These are phyloP conservation scores for Meleagris gallopavo DNA, from an alignment of 2,113 vertebrate species.

Conservation along the genomic window DNA sequence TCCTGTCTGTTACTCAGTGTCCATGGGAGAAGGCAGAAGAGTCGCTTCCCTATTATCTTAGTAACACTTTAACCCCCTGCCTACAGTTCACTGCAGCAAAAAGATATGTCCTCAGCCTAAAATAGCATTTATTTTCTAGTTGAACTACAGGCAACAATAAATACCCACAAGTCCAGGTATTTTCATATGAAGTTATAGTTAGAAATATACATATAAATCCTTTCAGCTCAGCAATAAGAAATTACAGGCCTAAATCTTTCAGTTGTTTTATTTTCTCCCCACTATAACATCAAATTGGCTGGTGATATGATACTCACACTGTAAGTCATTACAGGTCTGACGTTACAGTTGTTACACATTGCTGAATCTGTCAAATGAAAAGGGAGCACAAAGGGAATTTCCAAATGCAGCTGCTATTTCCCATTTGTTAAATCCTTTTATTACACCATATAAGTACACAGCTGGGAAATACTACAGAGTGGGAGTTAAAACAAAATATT, in stretches of 20 bases:
- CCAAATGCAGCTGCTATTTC: constrained; percentile 83
- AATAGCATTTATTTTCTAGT: constrained; percentile 16
- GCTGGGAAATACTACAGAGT: constrained; percentile 82
- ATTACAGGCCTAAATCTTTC: constrained; percentile 38
- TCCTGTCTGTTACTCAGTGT: neutral
- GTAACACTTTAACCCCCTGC: neutral
- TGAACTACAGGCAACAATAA: neutral
- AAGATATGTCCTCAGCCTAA: neutral
- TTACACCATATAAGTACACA: constrained; percentile 82
- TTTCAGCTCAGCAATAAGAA: neutral
- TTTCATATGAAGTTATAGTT: neutral
- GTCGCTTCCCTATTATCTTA: neutral
- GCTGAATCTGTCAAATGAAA: constrained; percentile 81
- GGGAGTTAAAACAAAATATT: constrained; percentile 85
- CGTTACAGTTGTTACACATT: constrained; percentile 77
- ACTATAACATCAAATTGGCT: constrained; percentile 57
- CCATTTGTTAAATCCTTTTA: constrained; percentile 83
- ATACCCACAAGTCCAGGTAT: neutral
- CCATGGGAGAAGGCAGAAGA: neutral
- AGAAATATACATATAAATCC: neutral
- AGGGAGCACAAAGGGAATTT: constrained; percentile 79
- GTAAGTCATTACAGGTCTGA: constrained; percentile 78
- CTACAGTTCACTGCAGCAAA: neutral
- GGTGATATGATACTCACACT: constrained; percentile 53
- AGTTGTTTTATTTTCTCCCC: constrained; percentile 30